A percentile compares a stretch with the other conserved stretches of the same genome.
These are phyloP conservation scores for Zonotrichia albicollis DNA, from an alignment of 2,797 vertebrate genomes.

Conservation along the genomic window DNA sequence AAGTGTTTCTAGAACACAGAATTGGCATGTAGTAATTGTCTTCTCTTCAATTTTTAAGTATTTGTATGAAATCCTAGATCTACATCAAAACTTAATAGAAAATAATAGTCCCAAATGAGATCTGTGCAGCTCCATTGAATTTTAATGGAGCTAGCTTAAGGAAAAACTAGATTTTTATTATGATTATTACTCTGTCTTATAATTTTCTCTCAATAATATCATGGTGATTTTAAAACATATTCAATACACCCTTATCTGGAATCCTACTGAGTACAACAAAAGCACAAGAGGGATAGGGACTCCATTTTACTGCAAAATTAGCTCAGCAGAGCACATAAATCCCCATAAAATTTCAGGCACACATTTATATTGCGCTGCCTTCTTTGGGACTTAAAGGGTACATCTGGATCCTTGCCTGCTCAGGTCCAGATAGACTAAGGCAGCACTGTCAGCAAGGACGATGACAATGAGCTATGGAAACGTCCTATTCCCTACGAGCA, in stretches of 20 bases:
- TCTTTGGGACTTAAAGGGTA: background rate
- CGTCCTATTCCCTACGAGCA: accelerated
- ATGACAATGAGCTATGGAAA: background rate
- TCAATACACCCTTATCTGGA: background rate
- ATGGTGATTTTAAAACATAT: slow-evolving; percentile 23
- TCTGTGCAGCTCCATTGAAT: background rate
- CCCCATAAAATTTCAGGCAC: background rate
- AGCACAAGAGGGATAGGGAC: background rate
- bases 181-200: background rate
- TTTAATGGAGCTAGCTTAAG: background rate
- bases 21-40: background rate
- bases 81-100: background rate
- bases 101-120: background rate
- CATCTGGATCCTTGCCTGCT: background rate
- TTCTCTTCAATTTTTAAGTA: slow-evolving; percentile 14
- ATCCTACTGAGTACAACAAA: background rate
- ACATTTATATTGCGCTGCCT: background rate
- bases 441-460: background rate
- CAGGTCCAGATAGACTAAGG: background rate
- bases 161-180: background rate
- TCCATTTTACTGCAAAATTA: background rate
- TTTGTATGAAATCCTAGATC: background rate
- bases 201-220: background rate
- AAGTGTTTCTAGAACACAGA: background rate
- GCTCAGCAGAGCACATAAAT: background rate